Conservation (phyloP, 2,888 invertebrate genomes). For the Apodemia duryi region DNA sequence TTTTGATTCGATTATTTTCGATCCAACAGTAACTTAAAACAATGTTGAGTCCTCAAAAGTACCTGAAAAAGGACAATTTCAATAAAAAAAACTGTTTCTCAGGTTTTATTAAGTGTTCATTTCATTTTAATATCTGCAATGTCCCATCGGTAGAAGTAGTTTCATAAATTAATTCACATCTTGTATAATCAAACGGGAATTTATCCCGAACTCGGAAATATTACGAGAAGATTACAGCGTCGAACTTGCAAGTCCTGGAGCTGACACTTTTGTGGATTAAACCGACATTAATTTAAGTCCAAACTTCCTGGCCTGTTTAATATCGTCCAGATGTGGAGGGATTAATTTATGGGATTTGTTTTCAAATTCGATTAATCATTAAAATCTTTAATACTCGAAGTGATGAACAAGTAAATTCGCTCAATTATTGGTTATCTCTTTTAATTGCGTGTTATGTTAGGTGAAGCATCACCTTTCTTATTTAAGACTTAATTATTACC, state of each 20-base stretch:
- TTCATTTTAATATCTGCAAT: not conserved
- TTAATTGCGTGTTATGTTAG: too few species aligned
- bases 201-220: constrained; percentile 51
- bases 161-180: constrained; percentile 54
- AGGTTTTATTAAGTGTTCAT: too few species aligned
- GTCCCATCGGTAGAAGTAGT: constrained; percentile 38
- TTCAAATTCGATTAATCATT: not conserved
- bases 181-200: constrained; percentile 54
- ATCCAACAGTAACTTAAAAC: too few species aligned
- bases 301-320: constrained; percentile 23
- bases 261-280: constrained; percentile 44
- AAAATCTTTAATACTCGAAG: not conserved
- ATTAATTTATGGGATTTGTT: not conserved
- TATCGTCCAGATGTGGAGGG: constrained; percentile 20
- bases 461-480: too few species aligned
- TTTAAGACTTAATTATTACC: too few species aligned
- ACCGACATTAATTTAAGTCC: constrained; percentile 40
- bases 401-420: not conserved
- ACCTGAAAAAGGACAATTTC: too few species aligned
- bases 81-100: too few species aligned
- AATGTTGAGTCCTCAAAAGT: too few species aligned
- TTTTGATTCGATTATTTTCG: too few species aligned
- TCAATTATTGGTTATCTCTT: not conserved
- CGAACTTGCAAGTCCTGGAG: constrained; percentile 39
- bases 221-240: constrained; percentile 40